Evolutionary conservation across 2,113 vertebrate species (phyloP), one percentile per base, ranked within the genome.

Genomic region (Dasyprocta punctata): DNA sequence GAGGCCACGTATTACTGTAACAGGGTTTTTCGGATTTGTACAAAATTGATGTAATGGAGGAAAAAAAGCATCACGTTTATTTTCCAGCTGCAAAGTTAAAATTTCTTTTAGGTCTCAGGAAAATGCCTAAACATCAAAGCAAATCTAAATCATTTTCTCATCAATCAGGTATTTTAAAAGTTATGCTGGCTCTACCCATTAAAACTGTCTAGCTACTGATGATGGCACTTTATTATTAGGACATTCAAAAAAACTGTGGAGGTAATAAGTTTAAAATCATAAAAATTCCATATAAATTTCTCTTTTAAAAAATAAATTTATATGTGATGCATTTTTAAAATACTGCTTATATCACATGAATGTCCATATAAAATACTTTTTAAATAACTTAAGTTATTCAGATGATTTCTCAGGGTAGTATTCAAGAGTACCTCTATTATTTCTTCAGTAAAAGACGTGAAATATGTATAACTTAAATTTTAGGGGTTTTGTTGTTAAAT

Each of bases 31-130:
- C 89, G 99, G 99, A 98, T 99, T 99, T 98, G 99, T 99, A 99
- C 99, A 99, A 99, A 99, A 99, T 98, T 99, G 99, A 98, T 99
- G 99, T 97, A 99, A 99, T 60, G 99, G 99, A 97, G 99, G 99
- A 98, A 99, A 99, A 98, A 99, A 99, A 98, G 99, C 99, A 92
- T 99, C 99, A 98, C 99, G 99, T 98, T 99, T 99, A 98, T 99
- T 99, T 99, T 99, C 99, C 97, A 99, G 99, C 99, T 99, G 99
- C 38, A 98, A 96, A 98, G 98, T 98, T 95, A 96, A 98, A 98
- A 85, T 58, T 38, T 52, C 93, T 63, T 95, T 98, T 98, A 98
- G 54, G 77, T 47, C 75, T 94, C 92, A 89, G 47, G 82, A 86
- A 93, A 97, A 95, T 33, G 63, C 33, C 10, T 65, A 65, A 65